These are phyloP conservation scores for Griposia aprilina DNA, from an alignment of 2,888 invertebrate species.

Conservation along the genomic window DNA sequence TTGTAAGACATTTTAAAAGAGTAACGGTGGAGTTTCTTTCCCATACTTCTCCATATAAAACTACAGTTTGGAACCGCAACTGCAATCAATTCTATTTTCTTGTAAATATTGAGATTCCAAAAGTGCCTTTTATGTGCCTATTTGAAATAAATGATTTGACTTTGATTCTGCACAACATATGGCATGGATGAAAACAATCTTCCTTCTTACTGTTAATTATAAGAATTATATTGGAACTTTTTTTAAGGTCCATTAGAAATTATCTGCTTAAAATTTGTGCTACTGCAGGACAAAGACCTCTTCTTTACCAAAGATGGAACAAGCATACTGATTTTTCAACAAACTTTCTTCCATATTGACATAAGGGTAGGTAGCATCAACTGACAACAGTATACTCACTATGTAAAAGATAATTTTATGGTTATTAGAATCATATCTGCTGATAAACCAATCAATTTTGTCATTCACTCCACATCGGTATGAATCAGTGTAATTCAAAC, in stretches of 20 bases:
- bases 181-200: background rate
- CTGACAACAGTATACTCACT: background rate
- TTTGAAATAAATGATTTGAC: too few relatives aligned
- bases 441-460: constrained; percentile 29
- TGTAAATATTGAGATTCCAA: too few relatives aligned
- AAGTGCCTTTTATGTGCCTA: too few relatives aligned
- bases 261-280: background rate
- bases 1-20: too few relatives aligned
- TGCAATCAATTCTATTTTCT: too few relatives aligned
- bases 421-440: constrained; percentile 28
- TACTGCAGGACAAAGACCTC: background rate
- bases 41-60: too few relatives aligned
- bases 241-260: background rate
- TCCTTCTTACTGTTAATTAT: background rate
- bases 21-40: too few relatives aligned
- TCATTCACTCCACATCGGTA: constrained; percentile 20
- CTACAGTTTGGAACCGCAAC: too few relatives aligned
- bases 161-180: constrained; percentile 10
- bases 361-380: background rate
- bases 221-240: background rate
- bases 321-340: background rate
- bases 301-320: background rate
- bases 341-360: background rate
- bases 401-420: constrained; percentile 9
- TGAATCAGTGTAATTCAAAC: constrained; percentile 26